A percentile compares a stretch with the other conserved stretches of the same genome.
phyloP scores from a whole-genome alignment of 2,888 invertebrate genomes.

The Drosophila demipolita region DNA sequence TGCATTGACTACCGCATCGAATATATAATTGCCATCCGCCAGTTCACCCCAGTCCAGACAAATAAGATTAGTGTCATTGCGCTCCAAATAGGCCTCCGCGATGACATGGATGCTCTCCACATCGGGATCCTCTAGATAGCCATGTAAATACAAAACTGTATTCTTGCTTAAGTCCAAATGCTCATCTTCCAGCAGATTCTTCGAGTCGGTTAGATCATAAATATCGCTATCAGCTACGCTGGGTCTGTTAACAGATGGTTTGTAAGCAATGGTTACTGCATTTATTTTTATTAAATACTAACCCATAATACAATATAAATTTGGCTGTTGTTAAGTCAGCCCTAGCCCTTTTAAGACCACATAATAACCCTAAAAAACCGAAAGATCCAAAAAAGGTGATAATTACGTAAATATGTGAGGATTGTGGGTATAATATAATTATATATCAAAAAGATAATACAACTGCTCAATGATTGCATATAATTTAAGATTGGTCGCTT shows the following conservation, averaged over 20 bases:
- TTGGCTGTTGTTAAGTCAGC: slow-evolving; percentile 86
- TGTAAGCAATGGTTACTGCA: background rate
- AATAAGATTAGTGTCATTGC: slow-evolving; percentile 82
- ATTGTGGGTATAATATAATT: slow-evolving; percentile 16
- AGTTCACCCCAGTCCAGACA: slow-evolving; percentile 84
- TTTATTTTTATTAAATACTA: slow-evolving; percentile 22
- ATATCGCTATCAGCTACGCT: slow-evolving; percentile 76
- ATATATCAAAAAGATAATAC: slow-evolving; percentile 31
- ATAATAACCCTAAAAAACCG: slow-evolving; percentile 82
- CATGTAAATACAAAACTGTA: slow-evolving; percentile 87
- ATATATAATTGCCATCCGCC: slow-evolving; percentile 84
- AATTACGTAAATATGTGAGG: slow-evolving; percentile 26
- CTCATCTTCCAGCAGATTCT: slow-evolving; percentile 70
- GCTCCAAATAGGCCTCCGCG: slow-evolving; percentile 82
- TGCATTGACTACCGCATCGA: slow-evolving; percentile 83
- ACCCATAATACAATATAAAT: slow-evolving; percentile 82
- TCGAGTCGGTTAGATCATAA: slow-evolving; percentile 75
- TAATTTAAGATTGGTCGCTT: slow-evolving; percentile 23
- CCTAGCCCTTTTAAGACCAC: slow-evolving; percentile 86
- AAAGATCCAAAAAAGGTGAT: slow-evolving; percentile 5
- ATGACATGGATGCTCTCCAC: slow-evolving; percentile 87
- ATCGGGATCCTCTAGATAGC: slow-evolving; percentile 87
- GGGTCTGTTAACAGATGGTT: slow-evolving; percentile 63
- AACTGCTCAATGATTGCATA: slow-evolving; percentile 17
- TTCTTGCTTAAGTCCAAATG: slow-evolving; percentile 84